Conservation (phyloP, 2,888 invertebrate species). For the Lasioglossum figueresi region DNA sequence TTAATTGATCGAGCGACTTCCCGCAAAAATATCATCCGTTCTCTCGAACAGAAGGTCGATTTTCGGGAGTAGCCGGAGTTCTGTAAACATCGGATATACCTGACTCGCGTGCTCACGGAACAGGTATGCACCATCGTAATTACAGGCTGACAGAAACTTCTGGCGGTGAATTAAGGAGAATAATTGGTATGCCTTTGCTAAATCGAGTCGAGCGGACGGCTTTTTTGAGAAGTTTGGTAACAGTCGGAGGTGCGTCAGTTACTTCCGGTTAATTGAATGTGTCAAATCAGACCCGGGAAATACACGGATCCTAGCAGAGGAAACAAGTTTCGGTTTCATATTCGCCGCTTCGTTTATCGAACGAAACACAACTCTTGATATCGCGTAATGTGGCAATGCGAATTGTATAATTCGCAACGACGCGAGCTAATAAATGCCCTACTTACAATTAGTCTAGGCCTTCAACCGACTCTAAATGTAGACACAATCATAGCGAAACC, state of each 20-base stretch:
- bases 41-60: constrained; percentile 10
- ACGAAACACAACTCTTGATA: background rate
- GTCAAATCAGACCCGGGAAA: background rate
- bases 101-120: constrained; percentile 53
- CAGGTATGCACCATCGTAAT: constrained; percentile 58
- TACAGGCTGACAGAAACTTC: constrained; percentile 63
- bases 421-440: too few species aligned
- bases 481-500: too few species aligned
- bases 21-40: background rate
- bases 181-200: constrained; percentile 48
- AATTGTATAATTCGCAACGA: too few species aligned
- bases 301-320: background rate
- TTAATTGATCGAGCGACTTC: background rate
- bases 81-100: constrained; percentile 39
- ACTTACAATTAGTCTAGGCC: too few species aligned
- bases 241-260: constrained; percentile 13
- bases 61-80: constrained; percentile 39
- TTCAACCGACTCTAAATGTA: too few species aligned
- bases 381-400: too few species aligned
- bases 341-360: background rate
- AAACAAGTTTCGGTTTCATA: background rate
- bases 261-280: constrained; percentile 9
- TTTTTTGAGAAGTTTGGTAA: constrained; percentile 25
- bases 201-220: constrained; percentile 7
- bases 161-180: constrained; percentile 59